phyloP scores from a whole-genome alignment of 2,888 invertebrate genomes.

The Macrosoma leucophasiata region DNA sequence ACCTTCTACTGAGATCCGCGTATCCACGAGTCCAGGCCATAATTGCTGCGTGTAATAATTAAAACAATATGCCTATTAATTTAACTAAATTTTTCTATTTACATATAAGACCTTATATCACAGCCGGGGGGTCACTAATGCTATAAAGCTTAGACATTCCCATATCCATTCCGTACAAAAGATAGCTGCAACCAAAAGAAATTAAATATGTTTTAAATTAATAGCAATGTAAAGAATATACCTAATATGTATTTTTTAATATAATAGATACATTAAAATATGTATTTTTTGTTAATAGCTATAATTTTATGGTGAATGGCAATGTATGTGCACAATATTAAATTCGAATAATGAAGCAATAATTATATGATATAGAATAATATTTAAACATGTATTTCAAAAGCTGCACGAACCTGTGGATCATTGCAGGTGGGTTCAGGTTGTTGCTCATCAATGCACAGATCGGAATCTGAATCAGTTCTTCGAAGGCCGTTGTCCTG shows the following conservation, averaged over 20 bases:
- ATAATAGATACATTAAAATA: no score
- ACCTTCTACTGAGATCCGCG: slow-evolving; percentile 78
- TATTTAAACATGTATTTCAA: slow-evolving; percentile 6
- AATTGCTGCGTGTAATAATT: slow-evolving; percentile 72
- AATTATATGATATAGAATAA: slow-evolving; percentile 1
- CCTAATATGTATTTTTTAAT: not conserved
- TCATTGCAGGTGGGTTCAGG: slow-evolving; percentile 59
- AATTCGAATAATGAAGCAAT: no score
- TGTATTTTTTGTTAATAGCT: no score
- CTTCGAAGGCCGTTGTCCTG: slow-evolving; percentile 81
- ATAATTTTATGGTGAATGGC: no score
- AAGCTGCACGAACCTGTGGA: slow-evolving; percentile 63
- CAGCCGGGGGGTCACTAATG: slow-evolving; percentile 62
- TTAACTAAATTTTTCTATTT: slow-evolving; percentile 25
- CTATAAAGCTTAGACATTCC: slow-evolving; percentile 70
- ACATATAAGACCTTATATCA: slow-evolving; percentile 64
- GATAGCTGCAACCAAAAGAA: slow-evolving; percentile 72
- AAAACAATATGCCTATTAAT: slow-evolving; percentile 54
- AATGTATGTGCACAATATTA: no score
- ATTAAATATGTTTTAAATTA: slow-evolving; percentile 14
- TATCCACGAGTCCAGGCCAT: slow-evolving; percentile 77
- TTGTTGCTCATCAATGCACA: slow-evolving; percentile 85
- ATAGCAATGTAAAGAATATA: not conserved
- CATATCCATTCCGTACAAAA: slow-evolving; percentile 71
- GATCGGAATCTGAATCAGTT: slow-evolving; percentile 92